A percentile compares a stretch with the other conserved stretches of the same genome.
Conservation (phyloP, 1,140 invertebrate species). For the Neotoxoptera formosana region DNA sequence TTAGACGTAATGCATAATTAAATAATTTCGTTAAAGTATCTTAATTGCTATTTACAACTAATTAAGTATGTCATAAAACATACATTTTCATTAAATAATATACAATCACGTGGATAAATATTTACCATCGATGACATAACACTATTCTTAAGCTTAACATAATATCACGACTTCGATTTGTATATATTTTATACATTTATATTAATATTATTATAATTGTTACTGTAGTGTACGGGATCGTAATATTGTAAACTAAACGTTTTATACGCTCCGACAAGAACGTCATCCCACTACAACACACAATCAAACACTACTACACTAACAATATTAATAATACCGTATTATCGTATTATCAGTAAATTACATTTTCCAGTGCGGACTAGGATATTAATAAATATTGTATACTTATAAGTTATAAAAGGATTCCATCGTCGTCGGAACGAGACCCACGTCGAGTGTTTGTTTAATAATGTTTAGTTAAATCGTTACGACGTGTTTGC, state of each 20-base stretch:
- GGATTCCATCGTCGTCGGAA: background rate
- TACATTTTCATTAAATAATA: background rate
- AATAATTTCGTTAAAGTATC: conserved; percentile 3
- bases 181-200: background rate
- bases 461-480: background rate
- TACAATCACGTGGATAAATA: background rate
- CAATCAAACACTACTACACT: background rate
- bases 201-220: background rate
- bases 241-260: background rate
- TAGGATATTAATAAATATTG: background rate
- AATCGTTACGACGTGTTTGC: background rate
- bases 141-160: background rate
- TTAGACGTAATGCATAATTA: background rate
- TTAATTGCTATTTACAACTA: background rate
- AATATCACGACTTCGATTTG: background rate
- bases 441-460: background rate
- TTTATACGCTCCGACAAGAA: background rate
- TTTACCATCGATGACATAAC: background rate
- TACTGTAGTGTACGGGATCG: background rate
- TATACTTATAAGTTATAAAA: background rate
- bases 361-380: background rate
- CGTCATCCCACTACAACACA: background rate
- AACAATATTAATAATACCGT: background rate
- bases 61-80: background rate
- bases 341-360: background rate